Evolutionary conservation across 2,888 invertebrate species (phyloP), one percentile per base, ranked within the genome.

Genomic region (Hypolimnas misippus): DNA sequence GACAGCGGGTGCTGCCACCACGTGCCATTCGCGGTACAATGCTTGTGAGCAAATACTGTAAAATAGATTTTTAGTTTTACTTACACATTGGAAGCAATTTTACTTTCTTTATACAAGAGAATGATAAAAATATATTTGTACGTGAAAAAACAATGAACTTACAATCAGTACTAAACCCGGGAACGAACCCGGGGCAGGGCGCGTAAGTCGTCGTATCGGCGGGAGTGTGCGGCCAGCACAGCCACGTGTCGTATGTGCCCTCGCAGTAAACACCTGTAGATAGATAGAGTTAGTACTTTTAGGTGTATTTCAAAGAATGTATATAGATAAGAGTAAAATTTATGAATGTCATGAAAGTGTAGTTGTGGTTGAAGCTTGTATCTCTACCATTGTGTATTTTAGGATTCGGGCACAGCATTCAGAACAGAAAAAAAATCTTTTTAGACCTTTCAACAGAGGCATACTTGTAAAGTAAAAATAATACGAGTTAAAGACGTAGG

Each of bases 1-100:
- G 94, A 95, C 64, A 92, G 92, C 8, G 96, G 96, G 86, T 97
- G 96, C 62, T 93, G 93, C 84, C 95, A 97, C 98, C 98, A 98
- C 52, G 95, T 94, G 16, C 96, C 98, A 79, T 96, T 94, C 19
- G 87, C 84, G 65, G 94, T 95, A 84, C 98, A 98, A 76, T 95
- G 94, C 86, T 97, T 96, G 86, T 96, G 96, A 52, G 97, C 97
- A 73, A 88, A 90, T 81, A 95, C 97, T 97, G 93, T 35, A 60
- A 65, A 21, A 46, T 1, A 12, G 5, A 2, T 38, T n/a, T 17
- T 6, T 16, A 17, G 17, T 17, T 17, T 33, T 33, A 33, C n/a
- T n/a, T n/a, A n/a, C n/a, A n/a, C n/a, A n/a, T n/a, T n/a, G n/a
- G n/a, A n/a, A n/a, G n/a, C n/a, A n/a, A n/a, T n/a, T n/a, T n/a